These are phyloP conservation scores for Turritopsis rubra DNA, from an alignment of 30 jellyfish, hydroid and myxozoan species.

Conservation along the genomic window DNA sequence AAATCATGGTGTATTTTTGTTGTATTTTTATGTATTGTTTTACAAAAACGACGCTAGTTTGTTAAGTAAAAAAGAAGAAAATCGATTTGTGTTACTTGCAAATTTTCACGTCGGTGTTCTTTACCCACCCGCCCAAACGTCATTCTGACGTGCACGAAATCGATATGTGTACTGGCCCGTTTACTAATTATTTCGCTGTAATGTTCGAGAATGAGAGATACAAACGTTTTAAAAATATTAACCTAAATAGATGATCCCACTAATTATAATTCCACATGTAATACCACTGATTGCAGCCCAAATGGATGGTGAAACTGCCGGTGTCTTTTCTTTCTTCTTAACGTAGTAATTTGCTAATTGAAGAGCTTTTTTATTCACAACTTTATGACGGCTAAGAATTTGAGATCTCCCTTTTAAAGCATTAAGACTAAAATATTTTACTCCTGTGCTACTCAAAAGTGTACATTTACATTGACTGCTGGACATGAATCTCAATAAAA, in stretches of 20 bases:
- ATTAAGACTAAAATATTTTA: not conserved
- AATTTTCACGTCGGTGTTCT: too few relatives aligned
- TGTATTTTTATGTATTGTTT: too few relatives aligned
- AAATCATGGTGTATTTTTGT: too few relatives aligned
- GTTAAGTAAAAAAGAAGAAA: too few relatives aligned
- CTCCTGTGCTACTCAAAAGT: not conserved
- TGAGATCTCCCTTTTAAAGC: not conserved
- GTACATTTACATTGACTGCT: not conserved
- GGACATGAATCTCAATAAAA: not conserved
- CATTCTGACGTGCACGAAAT: too few relatives aligned
- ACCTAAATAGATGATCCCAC: conserved; percentile 63
- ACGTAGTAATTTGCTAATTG: conserved; percentile 48
- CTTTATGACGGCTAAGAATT: not conserved
- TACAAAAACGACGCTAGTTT: too few relatives aligned
- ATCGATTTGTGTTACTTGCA: too few relatives aligned
- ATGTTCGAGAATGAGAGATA: too few relatives aligned
- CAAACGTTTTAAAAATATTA: too few relatives aligned
- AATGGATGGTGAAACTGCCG: conserved; percentile 45
- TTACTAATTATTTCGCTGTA: too few relatives aligned
- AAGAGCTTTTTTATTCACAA: not conserved
- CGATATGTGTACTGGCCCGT: too few relatives aligned
- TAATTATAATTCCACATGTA: conserved; percentile 46
- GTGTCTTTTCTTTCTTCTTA: conserved; percentile 69
- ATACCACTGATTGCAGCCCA: conserved; percentile 67
- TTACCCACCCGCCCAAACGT: too few relatives aligned